phyloP scores from a whole-genome alignment of 2,888 invertebrate genomes.

The Gymnosoma rotundatum region DNA sequence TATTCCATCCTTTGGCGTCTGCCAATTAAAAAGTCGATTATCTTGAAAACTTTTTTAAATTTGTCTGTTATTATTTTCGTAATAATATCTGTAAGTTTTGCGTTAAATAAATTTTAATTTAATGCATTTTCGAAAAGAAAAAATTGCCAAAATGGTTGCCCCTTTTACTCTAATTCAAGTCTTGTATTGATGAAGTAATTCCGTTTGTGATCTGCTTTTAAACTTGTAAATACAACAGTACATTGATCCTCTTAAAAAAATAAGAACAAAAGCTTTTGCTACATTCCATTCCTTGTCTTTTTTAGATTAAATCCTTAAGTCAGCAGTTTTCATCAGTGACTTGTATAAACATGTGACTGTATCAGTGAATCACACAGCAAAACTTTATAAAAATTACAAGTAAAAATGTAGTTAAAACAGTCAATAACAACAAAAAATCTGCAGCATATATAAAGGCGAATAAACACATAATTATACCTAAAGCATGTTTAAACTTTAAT shows the following conservation, averaged over 20 bases:
- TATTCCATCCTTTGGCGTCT: no score
- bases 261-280: conserved; percentile 73
- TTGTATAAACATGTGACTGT: conserved; percentile 59
- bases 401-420: not conserved
- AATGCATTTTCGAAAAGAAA: no score
- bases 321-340: conserved; percentile 78
- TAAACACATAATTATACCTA: not conserved
- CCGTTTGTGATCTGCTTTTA: not conserved
- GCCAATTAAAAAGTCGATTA: no score
- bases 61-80: no score
- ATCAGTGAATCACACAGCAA: conserved; percentile 4
- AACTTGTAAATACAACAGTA: conserved; percentile 12
- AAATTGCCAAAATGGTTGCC: no score
- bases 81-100: no score
- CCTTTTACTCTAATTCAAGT: not conserved
- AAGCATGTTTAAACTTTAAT: conserved; percentile 1
- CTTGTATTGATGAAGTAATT: not conserved
- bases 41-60: no score
- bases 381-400: not conserved
- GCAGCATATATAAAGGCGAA: not conserved
- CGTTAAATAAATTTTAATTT: no score
- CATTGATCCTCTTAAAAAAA: conserved; percentile 1
- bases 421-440: not conserved
- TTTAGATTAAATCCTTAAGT: conserved; percentile 79
- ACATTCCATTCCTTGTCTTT: conserved; percentile 75